Conservation (phyloP, 2,888 invertebrate species). For the Branchipolynoe longqiensis region DNA sequence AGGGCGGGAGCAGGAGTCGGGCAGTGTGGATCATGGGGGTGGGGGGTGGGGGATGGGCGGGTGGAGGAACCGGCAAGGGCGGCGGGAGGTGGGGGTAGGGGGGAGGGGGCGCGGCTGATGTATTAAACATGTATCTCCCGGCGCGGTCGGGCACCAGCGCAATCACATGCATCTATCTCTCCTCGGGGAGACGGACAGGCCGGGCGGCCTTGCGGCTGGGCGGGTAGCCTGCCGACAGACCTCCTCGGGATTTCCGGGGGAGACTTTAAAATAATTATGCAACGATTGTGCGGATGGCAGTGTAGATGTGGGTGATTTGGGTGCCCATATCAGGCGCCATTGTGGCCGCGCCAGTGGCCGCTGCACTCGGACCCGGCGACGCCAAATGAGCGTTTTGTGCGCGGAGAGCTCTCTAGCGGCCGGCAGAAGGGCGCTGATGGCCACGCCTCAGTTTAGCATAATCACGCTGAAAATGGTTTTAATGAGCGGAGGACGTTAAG, state of each 20-base stretch:
- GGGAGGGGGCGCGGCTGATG: slow-evolving; percentile 17
- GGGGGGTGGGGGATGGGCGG: neutral
- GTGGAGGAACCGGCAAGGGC: neutral
- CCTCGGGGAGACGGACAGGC: neutral
- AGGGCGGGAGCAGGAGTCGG: neutral
- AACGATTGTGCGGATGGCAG: slow-evolving; percentile 42
- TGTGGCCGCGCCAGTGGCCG: slow-evolving; percentile 1
- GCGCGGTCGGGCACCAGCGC: neutral
- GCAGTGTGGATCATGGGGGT: neutral
- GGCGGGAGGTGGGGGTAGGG: neutral
- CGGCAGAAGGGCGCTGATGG: slow-evolving; percentile 46
- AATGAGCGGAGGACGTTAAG: slow-evolving; percentile 56
- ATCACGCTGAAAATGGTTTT: slow-evolving; percentile 51
- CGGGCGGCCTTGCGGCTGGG: neutral
- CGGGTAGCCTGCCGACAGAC: neutral
- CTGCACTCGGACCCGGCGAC: neutral
- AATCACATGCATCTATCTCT: slow-evolving; percentile 38
- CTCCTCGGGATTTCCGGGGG: slow-evolving; percentile 5
- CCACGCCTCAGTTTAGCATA: slow-evolving; percentile 33
- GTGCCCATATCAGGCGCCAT: slow-evolving; percentile 42
- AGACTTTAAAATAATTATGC: slow-evolving; percentile 35
- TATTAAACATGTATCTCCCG: slow-evolving; percentile 52
- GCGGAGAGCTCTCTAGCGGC: slow-evolving; percentile 24
- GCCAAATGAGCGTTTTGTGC: slow-evolving; percentile 55
- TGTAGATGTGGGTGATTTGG: slow-evolving; percentile 33